These are phyloP conservation scores for Rhinophrynus dorsalis DNA, from an alignment of 2,797 vertebrate genomes.

Conservation along the genomic window DNA sequence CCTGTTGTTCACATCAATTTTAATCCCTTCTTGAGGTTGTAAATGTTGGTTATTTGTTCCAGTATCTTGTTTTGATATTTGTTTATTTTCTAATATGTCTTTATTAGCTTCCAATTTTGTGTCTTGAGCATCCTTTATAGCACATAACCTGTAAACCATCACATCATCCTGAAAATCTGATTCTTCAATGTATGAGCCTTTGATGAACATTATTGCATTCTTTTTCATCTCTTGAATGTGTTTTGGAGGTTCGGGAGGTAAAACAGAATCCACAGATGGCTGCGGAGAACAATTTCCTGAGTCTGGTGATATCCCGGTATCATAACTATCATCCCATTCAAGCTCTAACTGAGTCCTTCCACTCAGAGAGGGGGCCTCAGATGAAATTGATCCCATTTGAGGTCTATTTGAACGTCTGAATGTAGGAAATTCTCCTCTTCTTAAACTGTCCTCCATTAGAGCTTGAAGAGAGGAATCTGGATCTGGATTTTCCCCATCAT, in stretches of 20 bases:
- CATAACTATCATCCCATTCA: constrained; percentile 97
- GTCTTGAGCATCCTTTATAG: constrained; percentile 80
- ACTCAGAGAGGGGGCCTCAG: constrained; percentile 42
- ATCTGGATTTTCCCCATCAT: constrained; percentile 86
- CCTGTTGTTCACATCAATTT: constrained; percentile 51
- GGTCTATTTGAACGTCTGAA: constrained; percentile 54
- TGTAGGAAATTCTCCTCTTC: constrained; percentile 43
- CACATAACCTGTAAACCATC: constrained; percentile 90
- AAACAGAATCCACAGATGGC: constrained; percentile 41
- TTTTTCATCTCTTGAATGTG: constrained; percentile 95
- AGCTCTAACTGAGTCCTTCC: constrained; percentile 80
- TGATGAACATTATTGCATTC: constrained; percentile 84
- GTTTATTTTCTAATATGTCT: constrained; percentile 26
- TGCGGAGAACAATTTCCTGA: constrained; percentile 55
- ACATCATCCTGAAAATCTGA: constrained; percentile 94
- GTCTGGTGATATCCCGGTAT: constrained; percentile 77
- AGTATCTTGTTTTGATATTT: constrained; percentile 62
- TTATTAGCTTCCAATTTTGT: constrained; percentile 43
- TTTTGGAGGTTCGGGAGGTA: constrained; percentile 71
- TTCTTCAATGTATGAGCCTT: constrained; percentile 92
- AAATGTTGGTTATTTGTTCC: constrained; percentile 27
- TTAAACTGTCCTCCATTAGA: constrained; percentile 67
- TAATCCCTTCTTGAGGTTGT: constrained; percentile 40
- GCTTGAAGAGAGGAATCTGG: constrained; percentile 78
- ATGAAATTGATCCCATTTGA: constrained; percentile 24